Conservation (phyloP, 2,888 invertebrate species). For the Ormyrus rosae region DNA sequence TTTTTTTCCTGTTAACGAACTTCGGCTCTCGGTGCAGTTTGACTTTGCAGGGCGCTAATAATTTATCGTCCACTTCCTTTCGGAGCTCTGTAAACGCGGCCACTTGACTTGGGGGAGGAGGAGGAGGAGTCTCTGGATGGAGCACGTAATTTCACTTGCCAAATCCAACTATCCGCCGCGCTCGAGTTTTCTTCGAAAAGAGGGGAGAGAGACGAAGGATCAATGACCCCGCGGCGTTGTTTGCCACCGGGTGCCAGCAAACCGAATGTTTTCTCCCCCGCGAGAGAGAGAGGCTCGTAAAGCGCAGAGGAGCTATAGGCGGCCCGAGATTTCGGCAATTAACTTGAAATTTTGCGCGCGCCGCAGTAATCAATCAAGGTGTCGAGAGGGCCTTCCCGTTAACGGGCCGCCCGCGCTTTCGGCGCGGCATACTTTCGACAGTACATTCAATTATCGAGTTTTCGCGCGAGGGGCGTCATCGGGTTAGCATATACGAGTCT, state of each 20-base stretch:
- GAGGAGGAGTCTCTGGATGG: not conserved
- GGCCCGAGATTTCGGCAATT: conserved; percentile 24
- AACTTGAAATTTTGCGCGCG: conserved; percentile 27
- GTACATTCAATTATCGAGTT: conserved; percentile 45
- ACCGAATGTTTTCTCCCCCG: not conserved
- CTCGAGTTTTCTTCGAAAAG: not conserved
- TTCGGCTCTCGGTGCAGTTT: conserved; percentile 5
- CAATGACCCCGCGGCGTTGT: not conserved
- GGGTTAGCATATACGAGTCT: not conserved
- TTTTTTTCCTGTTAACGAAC: conserved; percentile 4
- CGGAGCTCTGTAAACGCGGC: not conserved
- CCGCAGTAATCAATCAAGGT: conserved; percentile 39
- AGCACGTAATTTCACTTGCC: not conserved
- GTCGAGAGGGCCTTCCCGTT: conserved; percentile 19
- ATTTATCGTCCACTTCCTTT: conserved; percentile 1
- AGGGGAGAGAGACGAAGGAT: not conserved
- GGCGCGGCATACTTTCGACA: not conserved
- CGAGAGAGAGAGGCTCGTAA: not conserved
- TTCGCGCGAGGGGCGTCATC: not conserved
- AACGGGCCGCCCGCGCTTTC: not conserved
- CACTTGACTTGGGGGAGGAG: not conserved
- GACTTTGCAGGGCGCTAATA: conserved; percentile 2
- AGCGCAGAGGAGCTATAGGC: not conserved
- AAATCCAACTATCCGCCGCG: not conserved
- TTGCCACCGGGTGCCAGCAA: not conserved